These are phyloP conservation scores for Sesia apiformis DNA, from an alignment of 2,888 invertebrate genomes.

Conservation along the genomic window DNA sequence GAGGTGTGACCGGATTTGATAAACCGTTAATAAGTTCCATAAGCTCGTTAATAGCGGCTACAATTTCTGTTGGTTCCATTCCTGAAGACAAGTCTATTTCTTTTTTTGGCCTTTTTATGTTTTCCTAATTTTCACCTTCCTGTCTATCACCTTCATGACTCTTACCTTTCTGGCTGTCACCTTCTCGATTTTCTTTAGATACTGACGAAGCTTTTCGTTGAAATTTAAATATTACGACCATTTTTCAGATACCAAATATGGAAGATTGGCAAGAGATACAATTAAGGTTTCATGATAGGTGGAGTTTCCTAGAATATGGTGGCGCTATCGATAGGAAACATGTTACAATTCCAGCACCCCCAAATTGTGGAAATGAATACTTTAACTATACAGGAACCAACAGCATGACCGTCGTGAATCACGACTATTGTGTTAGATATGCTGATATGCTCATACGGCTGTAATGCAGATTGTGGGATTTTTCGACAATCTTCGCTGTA, in stretches of 20 bases:
- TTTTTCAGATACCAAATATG: not conserved
- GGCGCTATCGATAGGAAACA: not conserved
- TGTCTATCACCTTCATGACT: too few species aligned
- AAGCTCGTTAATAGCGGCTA: too few species aligned
- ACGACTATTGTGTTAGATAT: not conserved
- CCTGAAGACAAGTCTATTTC: too few species aligned
- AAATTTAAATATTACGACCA: too few species aligned
- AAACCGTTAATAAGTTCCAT: too few species aligned
- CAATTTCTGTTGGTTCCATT: too few species aligned
- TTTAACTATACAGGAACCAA: not conserved
- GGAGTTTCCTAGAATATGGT: not conserved
- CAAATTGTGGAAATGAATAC: not conserved
- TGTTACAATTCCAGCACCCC: not conserved
- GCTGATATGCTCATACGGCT: not conserved
- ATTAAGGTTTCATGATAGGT: not conserved
- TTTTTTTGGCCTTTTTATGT: too few species aligned
- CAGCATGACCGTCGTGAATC: not conserved
- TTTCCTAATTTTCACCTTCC: too few species aligned
- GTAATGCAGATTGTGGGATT: not conserved
- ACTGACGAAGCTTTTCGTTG: too few species aligned
- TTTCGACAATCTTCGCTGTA: not conserved
- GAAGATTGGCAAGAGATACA: not conserved
- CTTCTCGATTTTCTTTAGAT: too few species aligned
- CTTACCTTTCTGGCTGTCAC: too few species aligned
- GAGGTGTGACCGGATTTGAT: too few species aligned